These are phyloP conservation scores for Lates calcarifer DNA, from an alignment of 2,113 vertebrate species.

Conservation along the genomic window DNA sequence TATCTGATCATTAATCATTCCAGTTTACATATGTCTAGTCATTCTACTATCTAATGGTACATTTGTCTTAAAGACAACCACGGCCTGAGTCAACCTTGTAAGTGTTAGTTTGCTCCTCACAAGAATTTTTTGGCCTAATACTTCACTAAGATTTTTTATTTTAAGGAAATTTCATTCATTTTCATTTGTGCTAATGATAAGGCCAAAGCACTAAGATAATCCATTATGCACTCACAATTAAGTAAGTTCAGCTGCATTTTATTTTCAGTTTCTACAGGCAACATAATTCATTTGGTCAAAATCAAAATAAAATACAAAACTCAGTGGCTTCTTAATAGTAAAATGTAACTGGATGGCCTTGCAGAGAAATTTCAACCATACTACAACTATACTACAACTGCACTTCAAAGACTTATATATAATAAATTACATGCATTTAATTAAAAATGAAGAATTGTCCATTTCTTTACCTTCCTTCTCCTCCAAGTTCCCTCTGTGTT, in stretches of 20 bases:
- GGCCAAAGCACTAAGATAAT: neutral
- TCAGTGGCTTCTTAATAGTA: neutral
- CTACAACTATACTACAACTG: neutral
- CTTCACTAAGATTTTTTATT: no score
- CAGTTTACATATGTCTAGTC: no score
- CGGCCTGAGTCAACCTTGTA: neutral
- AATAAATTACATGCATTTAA: neutral
- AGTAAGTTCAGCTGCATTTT: neutral
- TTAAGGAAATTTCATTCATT: neutral
- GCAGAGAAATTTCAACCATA: neutral
- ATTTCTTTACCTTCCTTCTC: constrained; percentile 7
- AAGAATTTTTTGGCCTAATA: no score
- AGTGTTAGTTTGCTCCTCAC: no score
- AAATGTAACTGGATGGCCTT: neutral
- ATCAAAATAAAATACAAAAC: neutral
- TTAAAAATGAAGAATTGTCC: neutral
- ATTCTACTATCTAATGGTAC: no score
- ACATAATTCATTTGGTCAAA: neutral
- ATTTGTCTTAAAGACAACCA: no score
- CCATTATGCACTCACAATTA: neutral
- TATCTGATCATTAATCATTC: no score
- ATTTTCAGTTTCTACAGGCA: neutral
- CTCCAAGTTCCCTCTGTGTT: constrained; percentile 4
- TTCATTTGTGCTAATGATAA: neutral
- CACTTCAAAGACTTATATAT: neutral